Evolutionary conservation across 2,888 invertebrate genomes (phyloP).

Genomic region (Aethes cnicana): DNA sequence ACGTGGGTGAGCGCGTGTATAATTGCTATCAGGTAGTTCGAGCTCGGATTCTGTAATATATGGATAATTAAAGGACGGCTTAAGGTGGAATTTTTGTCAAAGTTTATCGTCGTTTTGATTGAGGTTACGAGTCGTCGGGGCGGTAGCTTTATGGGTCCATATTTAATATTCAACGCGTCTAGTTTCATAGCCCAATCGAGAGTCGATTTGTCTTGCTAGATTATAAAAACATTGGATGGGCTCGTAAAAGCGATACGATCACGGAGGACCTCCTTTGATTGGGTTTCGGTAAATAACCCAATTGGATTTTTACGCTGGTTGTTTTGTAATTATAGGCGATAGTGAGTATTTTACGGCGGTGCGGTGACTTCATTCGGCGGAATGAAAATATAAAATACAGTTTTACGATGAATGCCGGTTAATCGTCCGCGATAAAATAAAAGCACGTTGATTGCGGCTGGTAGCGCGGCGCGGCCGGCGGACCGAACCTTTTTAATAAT

Average conservation of each 20-base stretch:
- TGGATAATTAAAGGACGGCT: constrained; percentile 81
- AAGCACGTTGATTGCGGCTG: constrained; percentile 23
- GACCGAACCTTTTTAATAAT: constrained; percentile 26
- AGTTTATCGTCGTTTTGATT: constrained; percentile 80
- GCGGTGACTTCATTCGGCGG: constrained; percentile 26
- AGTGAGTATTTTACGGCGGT: constrained; percentile 21
- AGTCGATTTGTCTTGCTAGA: constrained; percentile 72
- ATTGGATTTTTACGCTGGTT: constrained; percentile 30
- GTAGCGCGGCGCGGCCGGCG: constrained; percentile 22
- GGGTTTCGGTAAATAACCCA: constrained; percentile 46
- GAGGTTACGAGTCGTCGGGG: constrained; percentile 71
- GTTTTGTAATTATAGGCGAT: constrained; percentile 31
- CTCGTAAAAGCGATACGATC: constrained; percentile 61
- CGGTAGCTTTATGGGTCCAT: constrained; percentile 74
- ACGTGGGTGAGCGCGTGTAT: constrained; percentile 81
- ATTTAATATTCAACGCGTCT: constrained; percentile 54
- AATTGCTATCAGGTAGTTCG: constrained; percentile 80
- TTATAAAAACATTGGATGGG: constrained; percentile 68
- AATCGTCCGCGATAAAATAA: constrained; percentile 28
- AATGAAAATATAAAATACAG: constrained; percentile 31
- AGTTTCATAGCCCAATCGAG: constrained; percentile 57
- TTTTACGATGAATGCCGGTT: constrained; percentile 29
- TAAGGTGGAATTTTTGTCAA: constrained; percentile 81
- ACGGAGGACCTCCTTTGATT: constrained; percentile 67
- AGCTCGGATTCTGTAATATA: constrained; percentile 74